Evolutionary conservation across 1,140 invertebrate species (phyloP), one percentile per base, ranked within the genome.

Genomic region (Rhizoglyphus robini): DNA sequence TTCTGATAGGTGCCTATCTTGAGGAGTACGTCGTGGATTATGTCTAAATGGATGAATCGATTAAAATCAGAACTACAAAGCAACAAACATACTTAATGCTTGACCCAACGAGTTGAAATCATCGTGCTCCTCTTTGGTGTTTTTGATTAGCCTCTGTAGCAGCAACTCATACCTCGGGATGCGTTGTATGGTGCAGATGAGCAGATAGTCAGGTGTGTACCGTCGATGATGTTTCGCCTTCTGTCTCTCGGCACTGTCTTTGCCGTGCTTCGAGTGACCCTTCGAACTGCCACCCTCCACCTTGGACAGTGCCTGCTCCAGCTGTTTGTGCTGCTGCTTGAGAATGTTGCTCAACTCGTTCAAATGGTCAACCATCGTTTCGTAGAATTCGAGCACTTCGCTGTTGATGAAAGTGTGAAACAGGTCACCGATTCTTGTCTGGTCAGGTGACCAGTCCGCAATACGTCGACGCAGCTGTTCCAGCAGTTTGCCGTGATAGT

Each of bases 131-230:
- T 78, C 76, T 70, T 85, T 85, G 29, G 94, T 98, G 77, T 97
- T 89, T 75, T 96, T 96, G 66, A 96, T 81, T 65, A 98, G 79
- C 73, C 91, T 84, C 82, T 95, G 89, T 70, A 97, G 84, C 11
- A 97, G 80, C 29, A 98, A 79, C 75, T 97, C 94, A 75, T 96
- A 97, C 74, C 90, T 82, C 8, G 94, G 94, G 74, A 97, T 94
- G 76, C 95, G 86, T 77, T 98, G 95, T 29, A 96, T 90, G 0
- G 94, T 94, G 78, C 94, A 92, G 58, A 97, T 96, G 36, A 98
- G 83, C 54, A 97, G 79, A 65, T 93, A 92, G 78, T 97, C 94
- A 68, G 97, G 77, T 0, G 90, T 87, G 13, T 96, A 78, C 75
- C 96, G 96, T 20, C 51, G 51, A 54, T 25, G 36, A 41, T 41